A percentile compares a stretch with the other conserved stretches of the same genome.
These are phyloP conservation scores for Chrysolophus pictus DNA, from an alignment of 2,797 vertebrate species.

Conservation along the genomic window DNA sequence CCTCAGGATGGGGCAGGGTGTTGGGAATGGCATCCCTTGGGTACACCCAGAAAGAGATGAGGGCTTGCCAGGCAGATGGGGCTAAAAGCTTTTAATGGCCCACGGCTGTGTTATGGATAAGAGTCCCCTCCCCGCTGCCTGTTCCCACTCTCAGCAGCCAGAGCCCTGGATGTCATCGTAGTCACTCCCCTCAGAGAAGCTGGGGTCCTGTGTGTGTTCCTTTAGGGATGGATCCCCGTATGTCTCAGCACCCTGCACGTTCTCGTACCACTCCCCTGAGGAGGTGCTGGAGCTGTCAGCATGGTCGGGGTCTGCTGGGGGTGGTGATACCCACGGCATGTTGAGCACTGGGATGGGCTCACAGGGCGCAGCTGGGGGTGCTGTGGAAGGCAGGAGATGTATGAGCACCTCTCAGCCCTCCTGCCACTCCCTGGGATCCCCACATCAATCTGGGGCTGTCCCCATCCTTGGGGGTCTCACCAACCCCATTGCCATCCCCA, in stretches of 20 bases:
- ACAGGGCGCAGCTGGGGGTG: fast-evolving
- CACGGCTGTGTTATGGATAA: not conserved
- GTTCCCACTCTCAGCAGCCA: not conserved
- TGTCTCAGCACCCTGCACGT: not conserved
- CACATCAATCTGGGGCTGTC: not conserved
- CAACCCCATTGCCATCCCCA: too few relatives aligned
- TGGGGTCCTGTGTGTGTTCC: not conserved
- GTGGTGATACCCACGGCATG: not conserved
- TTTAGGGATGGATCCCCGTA: fast-evolving
- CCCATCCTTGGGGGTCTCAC: not conserved
- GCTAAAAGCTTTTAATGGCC: constrained; percentile 21
- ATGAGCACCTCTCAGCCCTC: not conserved
- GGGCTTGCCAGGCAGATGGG: not conserved
- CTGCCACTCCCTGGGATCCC: not conserved
- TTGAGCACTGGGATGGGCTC: not conserved
- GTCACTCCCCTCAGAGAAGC: constrained; percentile 8
- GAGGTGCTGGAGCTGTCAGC: constrained; percentile 78
- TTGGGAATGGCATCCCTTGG: not conserved
- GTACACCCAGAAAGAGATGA: not conserved
- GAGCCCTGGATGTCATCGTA: constrained; percentile 54
- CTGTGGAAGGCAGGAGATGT: not conserved
- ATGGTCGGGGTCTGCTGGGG: not conserved
- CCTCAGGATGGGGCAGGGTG: fast-evolving
- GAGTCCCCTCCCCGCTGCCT: too few relatives aligned
- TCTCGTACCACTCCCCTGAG: constrained; percentile 80